These are phyloP conservation scores for Sialis lutaria DNA, from an alignment of 2,888 invertebrate species.

Conservation along the genomic window DNA sequence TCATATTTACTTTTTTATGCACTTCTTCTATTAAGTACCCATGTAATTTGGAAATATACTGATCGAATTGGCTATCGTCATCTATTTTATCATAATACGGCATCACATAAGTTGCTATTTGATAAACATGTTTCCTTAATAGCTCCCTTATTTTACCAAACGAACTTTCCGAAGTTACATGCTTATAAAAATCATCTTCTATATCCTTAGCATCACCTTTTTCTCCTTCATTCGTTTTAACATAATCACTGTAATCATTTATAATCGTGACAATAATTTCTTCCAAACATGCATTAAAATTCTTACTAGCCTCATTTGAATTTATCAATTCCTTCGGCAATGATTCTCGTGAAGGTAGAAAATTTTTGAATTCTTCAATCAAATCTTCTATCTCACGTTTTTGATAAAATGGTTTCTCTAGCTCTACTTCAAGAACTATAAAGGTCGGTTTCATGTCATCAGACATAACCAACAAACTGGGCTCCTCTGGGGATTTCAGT, in stretches of 20 bases:
- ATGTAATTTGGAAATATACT: constrained; percentile 18
- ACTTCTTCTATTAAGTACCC: constrained; percentile 17
- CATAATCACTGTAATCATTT: constrained; percentile 13
- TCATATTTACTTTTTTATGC: constrained; percentile 6
- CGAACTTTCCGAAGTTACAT: neutral
- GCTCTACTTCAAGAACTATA: constrained; percentile 21
- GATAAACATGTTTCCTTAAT: constrained; percentile 2
- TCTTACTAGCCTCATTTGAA: constrained; percentile 15
- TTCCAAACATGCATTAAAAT: constrained; percentile 17
- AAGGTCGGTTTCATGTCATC: constrained; percentile 20
- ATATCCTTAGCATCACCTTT: neutral
- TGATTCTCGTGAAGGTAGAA: constrained; percentile 10
- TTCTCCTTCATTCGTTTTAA: neutral
- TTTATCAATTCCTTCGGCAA: constrained; percentile 15
- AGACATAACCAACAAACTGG: constrained; percentile 18
- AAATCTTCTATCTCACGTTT: constrained; percentile 19
- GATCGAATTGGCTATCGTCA: constrained; percentile 6
- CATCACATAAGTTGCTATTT: constrained; percentile 5
- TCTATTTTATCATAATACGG: constrained; percentile 1
- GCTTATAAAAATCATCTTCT: neutral
- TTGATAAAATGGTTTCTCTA: constrained; percentile 17
- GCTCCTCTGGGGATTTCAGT: constrained; percentile 13
- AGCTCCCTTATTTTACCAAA: neutral
- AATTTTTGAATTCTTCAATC: constrained; percentile 11
- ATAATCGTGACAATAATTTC: constrained; percentile 17